A percentile compares a stretch with the other conserved stretches of the same genome.
Conservation (phyloP, 2,888 invertebrate species). For the Zygogramma bicolorata region DNA sequence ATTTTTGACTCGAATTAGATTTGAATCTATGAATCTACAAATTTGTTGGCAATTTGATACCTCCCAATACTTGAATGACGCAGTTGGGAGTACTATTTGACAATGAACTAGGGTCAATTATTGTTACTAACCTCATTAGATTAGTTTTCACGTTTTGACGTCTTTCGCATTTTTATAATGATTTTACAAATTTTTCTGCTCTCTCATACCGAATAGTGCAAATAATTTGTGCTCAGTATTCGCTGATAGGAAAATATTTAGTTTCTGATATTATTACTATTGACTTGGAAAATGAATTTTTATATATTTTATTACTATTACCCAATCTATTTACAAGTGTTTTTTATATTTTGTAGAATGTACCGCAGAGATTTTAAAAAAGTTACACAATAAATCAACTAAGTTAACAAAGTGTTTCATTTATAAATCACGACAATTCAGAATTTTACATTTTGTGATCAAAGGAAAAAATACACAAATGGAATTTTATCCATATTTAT, state of each 20-base stretch:
- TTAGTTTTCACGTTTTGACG: background rate
- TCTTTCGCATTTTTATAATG: no score
- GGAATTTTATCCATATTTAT: slow-evolving; percentile 23
- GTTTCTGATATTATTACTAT: background rate
- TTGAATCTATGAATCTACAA: no score
- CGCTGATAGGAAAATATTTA: background rate
- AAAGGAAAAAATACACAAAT: background rate
- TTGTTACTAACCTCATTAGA: background rate
- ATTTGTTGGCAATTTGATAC: no score
- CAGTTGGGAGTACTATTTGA: background rate
- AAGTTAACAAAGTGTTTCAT: background rate
- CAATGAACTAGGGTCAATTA: background rate
- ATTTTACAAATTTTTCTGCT: no score
- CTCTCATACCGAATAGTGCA: no score
- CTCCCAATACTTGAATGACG: no score
- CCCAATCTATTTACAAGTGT: background rate
- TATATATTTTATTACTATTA: background rate
- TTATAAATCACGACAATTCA: no score
- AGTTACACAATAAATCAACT: background rate
- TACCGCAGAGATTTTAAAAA: background rate
- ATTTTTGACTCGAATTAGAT: no score
- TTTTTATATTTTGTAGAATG: background rate
- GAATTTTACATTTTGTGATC: no score
- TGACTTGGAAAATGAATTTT: background rate
- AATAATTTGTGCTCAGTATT: no score